Evolutionary conservation across 2,797 vertebrate species (phyloP), one percentile per base, ranked within the genome.

Genomic region (Myripristis murdjan): DNA sequence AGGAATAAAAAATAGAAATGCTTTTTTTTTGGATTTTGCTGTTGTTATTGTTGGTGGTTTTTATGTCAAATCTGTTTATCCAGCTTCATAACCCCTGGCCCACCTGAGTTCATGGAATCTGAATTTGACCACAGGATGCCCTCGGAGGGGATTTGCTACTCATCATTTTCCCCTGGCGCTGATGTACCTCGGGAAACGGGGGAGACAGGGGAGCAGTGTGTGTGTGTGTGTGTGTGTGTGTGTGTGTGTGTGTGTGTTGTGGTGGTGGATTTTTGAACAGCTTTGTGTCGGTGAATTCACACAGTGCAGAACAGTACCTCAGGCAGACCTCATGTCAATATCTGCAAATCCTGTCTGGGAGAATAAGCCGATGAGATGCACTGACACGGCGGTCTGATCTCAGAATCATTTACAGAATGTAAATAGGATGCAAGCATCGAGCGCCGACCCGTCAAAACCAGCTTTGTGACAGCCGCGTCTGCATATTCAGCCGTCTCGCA

Each of bases 261-360:
- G 41, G 31, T 33, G 6, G 4, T n/a, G 53, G 16, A 16, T 20
- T 24, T 44, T 44, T 48, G 23, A 44, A 58, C 18, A 28, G 56
- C 70, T 70, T 77, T 74, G 15, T 39, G 28, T 53, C 35, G 24
- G 8, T 31, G 31, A 39, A 53, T 63, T 70, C 65, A 65, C 64
- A 73, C 24, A 18, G 41, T 9, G 26, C 55, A 60, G 15, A 72
- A 56, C 37, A 20, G 52, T 15, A 69, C 51, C 59, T 16, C 67
- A 28, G 56, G 58, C 24, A 52, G 52, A 52, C 58, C 51, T 48
- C 3, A 7, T 64, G 77, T 75, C 67, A 63, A 66, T 69, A 72
- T 65, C 60, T 55, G 73, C 63, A 79, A 68, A 85, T 80, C 63
- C 66, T 47, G 75, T 69, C 33, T 70, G 24, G 20, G 48, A 70